Base-by-base conservation (phyloP, 2,888 invertebrate genomes). In the Orgyia antiqua region DNA sequence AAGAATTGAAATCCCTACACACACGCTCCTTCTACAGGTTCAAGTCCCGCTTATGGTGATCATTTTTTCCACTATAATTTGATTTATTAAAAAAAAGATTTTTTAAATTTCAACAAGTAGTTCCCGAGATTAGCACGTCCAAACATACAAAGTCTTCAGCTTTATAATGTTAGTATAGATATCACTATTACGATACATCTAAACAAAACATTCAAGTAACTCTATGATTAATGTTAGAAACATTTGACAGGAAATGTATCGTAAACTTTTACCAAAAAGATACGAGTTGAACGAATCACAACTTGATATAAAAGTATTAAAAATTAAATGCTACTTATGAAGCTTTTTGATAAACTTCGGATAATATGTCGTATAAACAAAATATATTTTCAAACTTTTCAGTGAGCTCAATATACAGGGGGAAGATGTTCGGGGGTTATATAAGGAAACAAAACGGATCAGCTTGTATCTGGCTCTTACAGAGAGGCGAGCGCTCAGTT, bases 391-490 rank as follows among this genome's bases (percentile, higher is more conserved):
- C 36, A 33, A 54, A 52, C 36, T 52, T 51, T 53, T 36, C 47
- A 41, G 27, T 30, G 36, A 41, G 39, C 39, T 40, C 30, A 35
- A 36, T 50, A 42, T 28, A 20, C 10, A 23, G 13, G 17, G 21
- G 25, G 20, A 7, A 9, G 27, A 10, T 4, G 9, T 48, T 45
- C 6, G 40, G 46, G 42, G 42, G 48, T 53, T 15, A 57, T 54
- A 52, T 59, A 39, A n/a, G 56, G 58, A 66, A 68, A 76, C 72
- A 70, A 74, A 78, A 74, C 62, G 73, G 74, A 76, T 78, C 75
- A 72, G 65, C 56, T 50, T 59, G 66, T 67, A 68, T 70, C 67
- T 59, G 47, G 47, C 56, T 58, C 55, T 48, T 55, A 58, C 57
- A 38, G 51, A 21, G 12, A 49, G 43, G 43, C 37, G 39, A 35